Evolutionary conservation across 2,797 vertebrate species (phyloP).

Genomic region (Monodelphis domestica): DNA sequence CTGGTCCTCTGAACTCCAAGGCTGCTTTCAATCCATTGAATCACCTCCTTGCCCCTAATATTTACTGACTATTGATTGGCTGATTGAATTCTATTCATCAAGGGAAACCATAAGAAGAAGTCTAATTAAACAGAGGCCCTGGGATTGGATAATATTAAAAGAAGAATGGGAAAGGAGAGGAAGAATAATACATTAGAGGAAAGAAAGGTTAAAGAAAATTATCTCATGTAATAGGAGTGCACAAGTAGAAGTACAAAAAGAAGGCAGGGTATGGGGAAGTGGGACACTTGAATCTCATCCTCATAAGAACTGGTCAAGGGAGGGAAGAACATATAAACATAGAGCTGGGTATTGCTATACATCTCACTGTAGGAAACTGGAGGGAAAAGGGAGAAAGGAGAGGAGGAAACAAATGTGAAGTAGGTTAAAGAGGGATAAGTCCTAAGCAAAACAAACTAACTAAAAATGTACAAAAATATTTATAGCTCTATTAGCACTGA

Average conservation of each 20-base stretch:
- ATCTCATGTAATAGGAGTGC: background rate
- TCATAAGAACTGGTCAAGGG: background rate
- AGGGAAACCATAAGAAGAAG: background rate
- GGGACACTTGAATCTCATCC: background rate
- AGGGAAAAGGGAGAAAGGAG: background rate
- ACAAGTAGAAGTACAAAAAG: background rate
- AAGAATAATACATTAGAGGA: background rate
- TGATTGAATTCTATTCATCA: background rate
- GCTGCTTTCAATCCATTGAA: no score
- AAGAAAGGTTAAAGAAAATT: background rate
- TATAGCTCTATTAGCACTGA: background rate
- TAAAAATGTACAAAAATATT: background rate
- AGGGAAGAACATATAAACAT: background rate
- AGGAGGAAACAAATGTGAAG: background rate
- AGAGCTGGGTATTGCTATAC: background rate
- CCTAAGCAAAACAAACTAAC: background rate
- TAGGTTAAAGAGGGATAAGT: background rate
- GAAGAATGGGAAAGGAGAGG: background rate
- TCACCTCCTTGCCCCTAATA: no score
- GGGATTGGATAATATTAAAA: background rate
- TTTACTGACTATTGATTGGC: background rate
- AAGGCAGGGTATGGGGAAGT: background rate
- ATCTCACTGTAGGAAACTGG: background rate
- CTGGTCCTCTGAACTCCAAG: no score
- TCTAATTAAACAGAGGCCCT: background rate